Percentiles rank a stretch among this genome's conserved stretches.
phyloP scores from a whole-genome alignment of 1,140 invertebrate genomes.

The Drosophila mojavensis region DNA sequence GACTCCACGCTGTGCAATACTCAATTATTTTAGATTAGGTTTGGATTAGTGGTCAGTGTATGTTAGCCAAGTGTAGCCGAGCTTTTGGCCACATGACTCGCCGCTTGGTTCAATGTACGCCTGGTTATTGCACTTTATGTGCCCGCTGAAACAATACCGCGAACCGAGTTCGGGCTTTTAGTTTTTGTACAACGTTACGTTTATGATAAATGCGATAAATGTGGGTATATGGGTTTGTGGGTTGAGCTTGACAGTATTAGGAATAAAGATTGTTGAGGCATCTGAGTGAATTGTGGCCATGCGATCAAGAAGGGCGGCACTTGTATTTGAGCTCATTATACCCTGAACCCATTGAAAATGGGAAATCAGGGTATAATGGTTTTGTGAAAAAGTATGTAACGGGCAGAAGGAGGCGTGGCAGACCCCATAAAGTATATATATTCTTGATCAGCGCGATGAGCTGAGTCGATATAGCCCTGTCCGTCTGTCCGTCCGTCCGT shows the following conservation, averaged over 20 bases:
- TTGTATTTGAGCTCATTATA: no score
- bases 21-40: constrained; percentile 83
- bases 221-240: not conserved
- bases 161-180: constrained; percentile 34
- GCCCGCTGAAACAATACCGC: constrained; percentile 17
- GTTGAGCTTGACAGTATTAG: not conserved
- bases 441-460: no score
- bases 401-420: no score
- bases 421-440: no score
- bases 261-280: not conserved
- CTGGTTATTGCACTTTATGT: constrained; percentile 72
- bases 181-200: not conserved
- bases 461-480: no score
- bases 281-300: no score
- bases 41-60: constrained; percentile 75
- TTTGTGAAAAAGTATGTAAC: no score
- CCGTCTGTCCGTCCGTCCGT: no score
- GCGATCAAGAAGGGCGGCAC: no score
- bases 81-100: not conserved
- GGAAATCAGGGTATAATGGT: no score
- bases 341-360: no score
- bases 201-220: not conserved
- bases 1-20: constrained; percentile 58
- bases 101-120: constrained; percentile 52
- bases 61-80: constrained; percentile 3